phyloP scores from a whole-genome alignment of 1,140 invertebrate species.

The Ditylenchus dipsaci region DNA sequence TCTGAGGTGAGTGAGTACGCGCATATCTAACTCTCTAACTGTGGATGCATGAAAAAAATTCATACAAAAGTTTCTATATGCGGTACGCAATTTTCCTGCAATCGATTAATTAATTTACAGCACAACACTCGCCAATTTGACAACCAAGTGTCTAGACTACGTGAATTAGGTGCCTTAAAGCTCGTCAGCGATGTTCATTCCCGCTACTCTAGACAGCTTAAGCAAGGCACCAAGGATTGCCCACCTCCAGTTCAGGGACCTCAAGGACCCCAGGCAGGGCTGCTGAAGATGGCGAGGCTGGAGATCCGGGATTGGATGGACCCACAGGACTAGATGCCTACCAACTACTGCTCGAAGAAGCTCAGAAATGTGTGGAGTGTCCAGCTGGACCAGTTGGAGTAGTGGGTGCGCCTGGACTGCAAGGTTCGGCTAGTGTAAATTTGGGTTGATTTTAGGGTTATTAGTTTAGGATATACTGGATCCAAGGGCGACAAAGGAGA shows the following conservation, averaged over 20 bases:
- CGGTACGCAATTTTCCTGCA: not conserved
- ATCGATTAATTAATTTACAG: constrained; percentile 3
- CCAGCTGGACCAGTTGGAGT: constrained; percentile 24
- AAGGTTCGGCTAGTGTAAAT: not conserved
- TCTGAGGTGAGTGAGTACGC: too few species aligned
- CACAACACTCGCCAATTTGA: constrained; percentile 36
- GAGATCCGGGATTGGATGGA: constrained; percentile 26
- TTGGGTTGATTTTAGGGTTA: too few species aligned
- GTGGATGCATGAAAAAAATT: too few species aligned
- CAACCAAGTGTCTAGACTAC: constrained; percentile 25
- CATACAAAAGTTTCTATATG: constrained; percentile 3
- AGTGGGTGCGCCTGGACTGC: constrained; percentile 24
- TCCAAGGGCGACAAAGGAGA: constrained; percentile 13
- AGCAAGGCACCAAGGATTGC: constrained; percentile 12
- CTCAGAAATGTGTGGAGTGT: constrained; percentile 25
- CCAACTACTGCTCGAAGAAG: constrained; percentile 32
- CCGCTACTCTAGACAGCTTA: not conserved
- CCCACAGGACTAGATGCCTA: constrained; percentile 27
- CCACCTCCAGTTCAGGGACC: constrained; percentile 24
- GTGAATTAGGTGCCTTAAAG: constrained; percentile 10
- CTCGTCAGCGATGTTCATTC: not conserved
- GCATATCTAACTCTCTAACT: too few species aligned
- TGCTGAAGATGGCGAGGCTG: constrained; percentile 26
- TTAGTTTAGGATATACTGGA: not conserved
- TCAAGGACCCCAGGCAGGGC: constrained; percentile 14